phyloP scores from a whole-genome alignment of 2,113 vertebrate genomes.

The Psammodynastes pulverulentus region DNA sequence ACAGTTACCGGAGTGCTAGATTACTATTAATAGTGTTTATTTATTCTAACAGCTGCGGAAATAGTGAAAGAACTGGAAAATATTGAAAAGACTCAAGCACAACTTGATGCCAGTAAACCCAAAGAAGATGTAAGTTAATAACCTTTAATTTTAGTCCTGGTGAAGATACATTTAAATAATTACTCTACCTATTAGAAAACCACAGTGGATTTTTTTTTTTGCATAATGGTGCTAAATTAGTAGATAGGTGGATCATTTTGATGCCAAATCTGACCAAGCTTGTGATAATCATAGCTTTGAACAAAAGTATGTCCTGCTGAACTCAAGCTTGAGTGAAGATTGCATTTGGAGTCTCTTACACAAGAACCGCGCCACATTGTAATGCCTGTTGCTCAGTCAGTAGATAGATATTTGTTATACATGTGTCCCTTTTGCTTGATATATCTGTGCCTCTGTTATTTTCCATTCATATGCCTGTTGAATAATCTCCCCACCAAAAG shows the following conservation, averaged over 20 bases:
- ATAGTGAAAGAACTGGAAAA: constrained; percentile 86
- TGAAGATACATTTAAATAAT: neutral
- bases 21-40: constrained; percentile 1
- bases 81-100: constrained; percentile 80
- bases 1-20: neutral
- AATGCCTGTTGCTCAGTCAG: neutral
- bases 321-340: neutral
- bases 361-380: neutral
- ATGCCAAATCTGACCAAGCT: neutral
- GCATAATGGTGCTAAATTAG: neutral
- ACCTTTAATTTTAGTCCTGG: neutral
- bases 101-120: constrained; percentile 68
- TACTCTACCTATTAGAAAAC: neutral
- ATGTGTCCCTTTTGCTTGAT: neutral
- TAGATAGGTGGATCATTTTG: neutral
- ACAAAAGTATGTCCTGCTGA: neutral
- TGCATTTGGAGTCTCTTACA: neutral
- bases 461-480: neutral
- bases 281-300: neutral
- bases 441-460: neutral
- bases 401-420: neutral
- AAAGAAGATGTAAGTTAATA: constrained; percentile 49
- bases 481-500: neutral
- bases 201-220: neutral
- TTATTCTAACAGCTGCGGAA: constrained; percentile 79